A percentile compares a stretch with the other conserved stretches of the same genome.
Evolutionary conservation across 2,888 invertebrate species (phyloP).

Genomic region (Drosophila anceps): DNA sequence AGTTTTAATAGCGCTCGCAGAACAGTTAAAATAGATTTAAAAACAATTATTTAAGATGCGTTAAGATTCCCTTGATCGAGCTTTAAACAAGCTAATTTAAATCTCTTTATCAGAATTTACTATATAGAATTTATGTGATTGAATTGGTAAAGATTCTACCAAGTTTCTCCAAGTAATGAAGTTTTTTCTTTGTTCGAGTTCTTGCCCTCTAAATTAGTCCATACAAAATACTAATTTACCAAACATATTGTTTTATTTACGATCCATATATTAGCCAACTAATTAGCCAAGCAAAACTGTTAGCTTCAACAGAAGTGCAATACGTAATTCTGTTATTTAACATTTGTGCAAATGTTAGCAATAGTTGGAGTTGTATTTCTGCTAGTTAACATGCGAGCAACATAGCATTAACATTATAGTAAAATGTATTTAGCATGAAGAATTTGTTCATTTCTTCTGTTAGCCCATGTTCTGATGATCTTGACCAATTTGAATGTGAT

Average conservation of each 20-base stretch:
- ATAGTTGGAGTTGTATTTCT: neutral
- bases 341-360: neutral
- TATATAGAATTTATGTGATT: too few relatives aligned
- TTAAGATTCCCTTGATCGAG: too few relatives aligned
- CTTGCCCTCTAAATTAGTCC: neutral
- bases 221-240: neutral
- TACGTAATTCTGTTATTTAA: neutral
- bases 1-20: too few relatives aligned
- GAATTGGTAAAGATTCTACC: too few relatives aligned
- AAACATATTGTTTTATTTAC: neutral
- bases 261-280: neutral
- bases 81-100: too few relatives aligned
- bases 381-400: neutral
- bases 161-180: too few relatives aligned
- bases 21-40: too few relatives aligned
- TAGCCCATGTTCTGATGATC: neutral
- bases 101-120: too few relatives aligned
- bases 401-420: neutral
- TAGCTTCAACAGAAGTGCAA: neutral
- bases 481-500: neutral
- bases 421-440: neutral
- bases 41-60: too few relatives aligned
- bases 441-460: too few relatives aligned
- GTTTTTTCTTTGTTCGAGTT: neutral
- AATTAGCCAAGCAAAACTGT: neutral